Percentiles rank a stretch among this genome's conserved stretches.
These are phyloP conservation scores for Menidia beryllina DNA, from an alignment of 2,113 vertebrate genomes.

Conservation along the genomic window DNA sequence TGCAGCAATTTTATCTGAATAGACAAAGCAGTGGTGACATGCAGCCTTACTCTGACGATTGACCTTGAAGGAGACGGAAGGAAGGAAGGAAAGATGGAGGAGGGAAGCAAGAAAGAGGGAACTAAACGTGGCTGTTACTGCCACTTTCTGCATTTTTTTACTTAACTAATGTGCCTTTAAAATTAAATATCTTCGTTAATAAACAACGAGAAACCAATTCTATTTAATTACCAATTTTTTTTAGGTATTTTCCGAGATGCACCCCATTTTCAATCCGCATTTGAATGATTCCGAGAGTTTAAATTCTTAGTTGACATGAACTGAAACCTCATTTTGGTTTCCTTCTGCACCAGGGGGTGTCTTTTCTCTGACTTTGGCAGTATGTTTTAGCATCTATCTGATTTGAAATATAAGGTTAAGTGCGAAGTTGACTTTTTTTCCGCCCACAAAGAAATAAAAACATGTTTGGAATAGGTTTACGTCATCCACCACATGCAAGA, in stretches of 20 bases:
- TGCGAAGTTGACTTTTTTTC: too few species aligned
- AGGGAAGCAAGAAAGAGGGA: conserved; percentile 49
- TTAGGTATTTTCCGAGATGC: too few species aligned
- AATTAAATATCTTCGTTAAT: neutral
- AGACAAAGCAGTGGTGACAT: conserved; percentile 81
- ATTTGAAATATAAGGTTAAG: neutral
- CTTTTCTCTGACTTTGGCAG: neutral
- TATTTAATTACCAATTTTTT: too few species aligned
- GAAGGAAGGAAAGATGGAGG: conserved; percentile 37
- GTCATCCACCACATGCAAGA: neutral
- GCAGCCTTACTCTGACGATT: conserved; percentile 72
- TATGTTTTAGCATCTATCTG: neutral
- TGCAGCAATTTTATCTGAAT: conserved; percentile 84
- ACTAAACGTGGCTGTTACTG: conserved; percentile 35
- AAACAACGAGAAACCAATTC: too few species aligned
- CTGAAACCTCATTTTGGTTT: too few species aligned
- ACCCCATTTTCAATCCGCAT: too few species aligned
- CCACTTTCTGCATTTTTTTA: conserved; percentile 41
- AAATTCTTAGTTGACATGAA: too few species aligned
- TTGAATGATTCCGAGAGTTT: too few species aligned
- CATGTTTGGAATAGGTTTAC: too few species aligned
- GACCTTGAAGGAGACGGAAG: conserved; percentile 81
- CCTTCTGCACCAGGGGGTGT: too few species aligned
- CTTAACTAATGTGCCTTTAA: neutral
- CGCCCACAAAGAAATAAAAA: neutral